These are phyloP conservation scores for Arctocebus calabarensis DNA, from an alignment of 2,797 vertebrate genomes.

Conservation along the genomic window DNA sequence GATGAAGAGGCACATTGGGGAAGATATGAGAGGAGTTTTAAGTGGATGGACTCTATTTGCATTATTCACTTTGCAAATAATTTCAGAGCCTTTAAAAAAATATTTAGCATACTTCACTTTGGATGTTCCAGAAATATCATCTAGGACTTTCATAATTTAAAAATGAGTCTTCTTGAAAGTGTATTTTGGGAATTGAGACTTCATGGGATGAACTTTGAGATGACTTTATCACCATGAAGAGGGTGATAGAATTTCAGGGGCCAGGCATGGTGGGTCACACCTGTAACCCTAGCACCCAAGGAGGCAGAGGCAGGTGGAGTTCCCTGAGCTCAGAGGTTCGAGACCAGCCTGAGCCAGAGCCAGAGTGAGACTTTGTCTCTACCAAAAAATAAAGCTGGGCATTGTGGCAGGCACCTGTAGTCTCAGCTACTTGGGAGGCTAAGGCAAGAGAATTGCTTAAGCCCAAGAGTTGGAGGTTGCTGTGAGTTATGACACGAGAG, in stretches of 20 bases:
- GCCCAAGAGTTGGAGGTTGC: too few species aligned
- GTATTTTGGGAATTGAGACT: neutral
- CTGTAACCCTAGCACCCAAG: too few species aligned
- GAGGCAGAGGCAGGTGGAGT: too few species aligned
- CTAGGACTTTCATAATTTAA: constrained; percentile 50
- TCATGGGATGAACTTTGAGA: neutral
- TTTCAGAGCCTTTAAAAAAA: constrained; percentile 5
- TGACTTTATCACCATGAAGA: constrained; percentile 13
- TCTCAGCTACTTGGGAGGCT: too few species aligned
- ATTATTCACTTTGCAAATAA: constrained; percentile 66
- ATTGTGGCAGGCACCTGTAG: too few species aligned
- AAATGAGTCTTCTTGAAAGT: neutral
- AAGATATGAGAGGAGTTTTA: constrained; percentile 76
- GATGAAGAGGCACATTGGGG: constrained; percentile 47
- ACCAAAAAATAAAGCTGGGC: too few species aligned
- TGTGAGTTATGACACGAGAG: too few species aligned
- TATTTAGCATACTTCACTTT: neutral
- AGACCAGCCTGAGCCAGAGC: too few species aligned
- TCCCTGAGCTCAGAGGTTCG: too few species aligned
- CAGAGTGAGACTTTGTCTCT: too few species aligned
- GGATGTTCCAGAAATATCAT: neutral
- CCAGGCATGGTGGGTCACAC: too few species aligned
- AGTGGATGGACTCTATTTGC: constrained; percentile 63
- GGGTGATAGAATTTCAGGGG: neutral
- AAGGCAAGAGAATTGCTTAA: too few species aligned